Evolutionary conservation across 2,797 vertebrate genomes (phyloP), one percentile per base, ranked within the genome.

Genomic region (Galagoides demidoff): DNA sequence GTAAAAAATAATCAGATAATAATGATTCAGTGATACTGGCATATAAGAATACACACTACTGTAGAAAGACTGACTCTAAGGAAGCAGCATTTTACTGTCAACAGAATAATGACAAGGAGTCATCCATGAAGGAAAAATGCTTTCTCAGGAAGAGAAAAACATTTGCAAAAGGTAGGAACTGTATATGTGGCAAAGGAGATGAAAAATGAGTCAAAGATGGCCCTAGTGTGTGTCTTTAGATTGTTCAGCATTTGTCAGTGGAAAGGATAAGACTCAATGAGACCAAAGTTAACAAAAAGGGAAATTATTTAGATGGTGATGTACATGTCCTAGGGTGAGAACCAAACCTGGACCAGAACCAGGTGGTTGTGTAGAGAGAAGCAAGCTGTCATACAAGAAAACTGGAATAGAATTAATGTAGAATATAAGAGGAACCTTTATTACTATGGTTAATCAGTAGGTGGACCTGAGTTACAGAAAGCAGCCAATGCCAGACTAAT

Each of bases 281-380:
- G 27, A 52, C 6, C 2, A 12, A 29, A 66, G 49, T 71, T 39
- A 82, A 22, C 57, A 22, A 52, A 49, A 66, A 87, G 9, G 5
- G 16, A 43, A 3, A 27, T 9, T 12, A 7, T 43, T 82, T 61
- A 43, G 0, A 4, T n/a, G 29, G 3, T 45, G 8, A 39, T 52
- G 12, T 19, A 70, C 4, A 39, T 74, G 0, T 77, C 22, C 17
- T 43, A 8, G 7, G 10, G 4, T 78, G 7, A 34, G 37, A 9
- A 37, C 37, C n/a, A 37, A 79, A 49, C 19, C 1, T 61, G 16
- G 12, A 0, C 0, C 25, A 45, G 11, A 7, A 27, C 1, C 12
- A 66, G 22, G 55, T 22, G 3, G 84, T 61, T 37, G 49, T 19
- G 5, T 22, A 86, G 59, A 79, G 19, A 61, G 20, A 89, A 39